Percentiles rank a stretch among this genome's conserved stretches.
phyloP scores from a whole-genome alignment of 2,797 vertebrate species.

The Characodon lateralis region DNA sequence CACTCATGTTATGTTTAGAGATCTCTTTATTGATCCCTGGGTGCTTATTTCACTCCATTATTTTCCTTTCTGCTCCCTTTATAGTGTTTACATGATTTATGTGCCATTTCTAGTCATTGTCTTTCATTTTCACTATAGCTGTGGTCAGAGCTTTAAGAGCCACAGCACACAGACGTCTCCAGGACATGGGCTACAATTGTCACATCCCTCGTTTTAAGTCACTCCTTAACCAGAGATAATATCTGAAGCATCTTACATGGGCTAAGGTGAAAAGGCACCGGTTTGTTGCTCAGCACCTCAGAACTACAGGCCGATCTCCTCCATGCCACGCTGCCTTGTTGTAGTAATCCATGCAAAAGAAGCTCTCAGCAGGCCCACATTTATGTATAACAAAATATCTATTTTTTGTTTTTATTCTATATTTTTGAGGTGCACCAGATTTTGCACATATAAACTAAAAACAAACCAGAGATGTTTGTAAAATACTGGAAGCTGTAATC shows the following conservation, averaged over 20 bases:
- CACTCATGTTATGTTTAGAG: no score
- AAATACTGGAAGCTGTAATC: constrained; percentile 7
- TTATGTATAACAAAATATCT: background rate
- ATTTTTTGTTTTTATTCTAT: background rate
- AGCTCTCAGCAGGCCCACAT: background rate
- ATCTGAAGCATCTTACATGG: background rate
- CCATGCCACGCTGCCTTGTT: background rate
- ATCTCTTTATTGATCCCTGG: no score
- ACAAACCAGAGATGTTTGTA: background rate
- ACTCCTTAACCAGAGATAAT: background rate
- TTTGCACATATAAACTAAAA: background rate
- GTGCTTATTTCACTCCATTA: no score
- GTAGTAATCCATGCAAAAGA: background rate
- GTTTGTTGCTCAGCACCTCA: background rate
- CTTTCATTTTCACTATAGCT: background rate
- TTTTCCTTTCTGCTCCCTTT: no score
- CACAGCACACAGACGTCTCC: background rate
- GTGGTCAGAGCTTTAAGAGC: background rate
- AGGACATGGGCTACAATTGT: background rate
- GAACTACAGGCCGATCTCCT: no score
- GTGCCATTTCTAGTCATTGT: no score
- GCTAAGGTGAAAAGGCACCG: background rate
- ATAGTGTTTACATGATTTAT: no score
- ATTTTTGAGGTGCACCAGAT: background rate
- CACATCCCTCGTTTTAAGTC: background rate